These are phyloP conservation scores for Lathronympha strigana DNA, from an alignment of 2,888 invertebrate genomes.

Conservation along the genomic window DNA sequence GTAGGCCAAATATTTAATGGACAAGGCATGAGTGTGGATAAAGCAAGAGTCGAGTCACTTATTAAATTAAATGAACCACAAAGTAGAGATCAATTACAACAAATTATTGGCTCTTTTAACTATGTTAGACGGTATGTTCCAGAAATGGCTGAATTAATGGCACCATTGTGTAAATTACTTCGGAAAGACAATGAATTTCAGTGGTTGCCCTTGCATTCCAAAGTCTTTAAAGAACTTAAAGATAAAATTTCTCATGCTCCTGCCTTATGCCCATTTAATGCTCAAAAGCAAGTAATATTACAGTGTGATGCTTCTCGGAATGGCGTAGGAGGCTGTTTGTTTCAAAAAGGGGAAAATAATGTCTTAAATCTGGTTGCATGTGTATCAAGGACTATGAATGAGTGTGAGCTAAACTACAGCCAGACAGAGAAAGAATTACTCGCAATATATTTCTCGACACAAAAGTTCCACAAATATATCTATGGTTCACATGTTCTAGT, in stretches of 20 bases:
- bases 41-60: slow-evolving; percentile 20
- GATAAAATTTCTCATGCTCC: slow-evolving; percentile 14
- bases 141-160: slow-evolving; percentile 25
- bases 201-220: slow-evolving; percentile 19
- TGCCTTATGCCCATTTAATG: slow-evolving; percentile 35
- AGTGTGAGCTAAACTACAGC: slow-evolving; percentile 34
- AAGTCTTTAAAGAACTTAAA: slow-evolving; percentile 11
- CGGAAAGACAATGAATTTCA: slow-evolving; percentile 25
- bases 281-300: slow-evolving; percentile 36
- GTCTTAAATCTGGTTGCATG: slow-evolving; percentile 28
- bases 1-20: slow-evolving; percentile 40
- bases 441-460: slow-evolving; percentile 21
- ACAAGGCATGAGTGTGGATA: slow-evolving; percentile 23
- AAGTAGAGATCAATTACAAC: slow-evolving; percentile 24
- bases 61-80: slow-evolving; percentile 7
- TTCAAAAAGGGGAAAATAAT: slow-evolving; percentile 24
- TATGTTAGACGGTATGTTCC: slow-evolving; percentile 31
- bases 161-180: slow-evolving; percentile 24
- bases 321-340: slow-evolving; percentile 31
- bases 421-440: slow-evolving; percentile 38
- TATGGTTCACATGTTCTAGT: slow-evolving; percentile 30
- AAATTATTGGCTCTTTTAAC: slow-evolving; percentile 29
- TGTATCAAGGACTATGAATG: slow-evolving; percentile 33
- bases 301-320: slow-evolving; percentile 38
- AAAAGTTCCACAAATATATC: slow-evolving; percentile 35